Conservation (phyloP, 2,113 vertebrate genomes). For the Pogonocichla stellata region DNA sequence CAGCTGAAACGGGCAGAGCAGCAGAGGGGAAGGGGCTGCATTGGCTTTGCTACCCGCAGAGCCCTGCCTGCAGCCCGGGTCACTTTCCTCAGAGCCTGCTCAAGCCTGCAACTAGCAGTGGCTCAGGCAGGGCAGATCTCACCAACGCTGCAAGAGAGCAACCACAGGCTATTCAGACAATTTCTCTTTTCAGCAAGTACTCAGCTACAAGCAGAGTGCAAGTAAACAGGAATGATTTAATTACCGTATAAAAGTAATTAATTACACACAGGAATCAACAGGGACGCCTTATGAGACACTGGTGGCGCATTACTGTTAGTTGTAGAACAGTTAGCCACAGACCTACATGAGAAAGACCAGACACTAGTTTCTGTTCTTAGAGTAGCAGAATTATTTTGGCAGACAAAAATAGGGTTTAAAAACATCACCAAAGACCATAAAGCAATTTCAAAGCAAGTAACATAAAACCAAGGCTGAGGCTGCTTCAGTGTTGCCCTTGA, state of each 20-base stretch:
- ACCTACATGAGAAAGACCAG: neutral
- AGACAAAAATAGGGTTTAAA: neutral
- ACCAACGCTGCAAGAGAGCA: accelerated
- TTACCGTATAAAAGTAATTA: slow-evolving; percentile 28
- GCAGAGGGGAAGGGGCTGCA: neutral
- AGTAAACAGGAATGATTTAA: slow-evolving; percentile 30
- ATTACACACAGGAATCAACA: neutral
- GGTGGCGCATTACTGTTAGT: neutral
- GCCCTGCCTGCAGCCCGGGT: neutral
- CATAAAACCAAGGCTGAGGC: neutral
- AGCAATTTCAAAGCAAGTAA: neutral
- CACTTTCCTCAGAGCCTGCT: neutral
- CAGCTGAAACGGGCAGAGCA: neutral
- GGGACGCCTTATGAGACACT: neutral
- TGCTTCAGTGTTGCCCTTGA: neutral
- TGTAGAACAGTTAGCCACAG: neutral
- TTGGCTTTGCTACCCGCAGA: neutral
- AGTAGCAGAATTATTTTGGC: neutral
- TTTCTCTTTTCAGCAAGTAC: slow-evolving; percentile 19
- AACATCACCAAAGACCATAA: neutral
- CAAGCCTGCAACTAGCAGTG: neutral
- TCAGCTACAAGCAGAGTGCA: neutral
- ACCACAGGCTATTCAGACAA: neutral
- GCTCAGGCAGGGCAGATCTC: neutral
- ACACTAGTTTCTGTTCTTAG: neutral